Evolutionary conservation across 2,113 vertebrate species (phyloP), one percentile per base, ranked within the genome.

Genomic region (Empidonax alnorum): DNA sequence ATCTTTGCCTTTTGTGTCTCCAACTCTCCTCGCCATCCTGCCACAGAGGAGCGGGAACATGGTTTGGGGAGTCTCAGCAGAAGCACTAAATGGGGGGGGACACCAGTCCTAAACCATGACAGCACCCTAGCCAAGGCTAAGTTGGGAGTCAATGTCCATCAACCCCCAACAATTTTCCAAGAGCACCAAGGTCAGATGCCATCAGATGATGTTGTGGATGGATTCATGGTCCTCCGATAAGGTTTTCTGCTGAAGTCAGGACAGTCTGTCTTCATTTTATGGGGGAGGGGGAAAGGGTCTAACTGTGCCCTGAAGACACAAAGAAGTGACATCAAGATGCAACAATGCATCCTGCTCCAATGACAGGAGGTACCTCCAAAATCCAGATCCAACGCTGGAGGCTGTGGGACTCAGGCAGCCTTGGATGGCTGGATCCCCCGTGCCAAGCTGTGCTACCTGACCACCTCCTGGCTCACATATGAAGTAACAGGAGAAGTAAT

Each of bases 261-360:
- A 53, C 39, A 27, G 4, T 53, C 42, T 1, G 1, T 5, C 47
- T 39, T 46, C 9, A 1, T 55, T 84, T 59, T 33, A 30, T 41
- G 71, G 17, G 10, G 20, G 23, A 75, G 17, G 10, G 20, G 23
- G 1, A 59, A 37, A 23, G 12, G 37, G 9, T 37, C 61, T 22
- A 12, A 41, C 11, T 6, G 31, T 68, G 41, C 31, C 63, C 41
- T 19, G 42, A 80, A 31, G 94, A 47, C 49, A 30, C 0, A 1
- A 27, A 55, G 44, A 66, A 69, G 53, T n/a, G 44, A 15, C 62
- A 63, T 6, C 7, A 7, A 37, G 68, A 89, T 21, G 39, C 66
- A 75, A 0, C 0, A 1, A 27, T 2, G 14, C 27, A 41, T 41
- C 25, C 37, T 19, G 2, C 28, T 37, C 52, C 46, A 24, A 0